Base-by-base conservation (phyloP, 2,888 invertebrate species). In the Dasypogon diadema region DNA sequence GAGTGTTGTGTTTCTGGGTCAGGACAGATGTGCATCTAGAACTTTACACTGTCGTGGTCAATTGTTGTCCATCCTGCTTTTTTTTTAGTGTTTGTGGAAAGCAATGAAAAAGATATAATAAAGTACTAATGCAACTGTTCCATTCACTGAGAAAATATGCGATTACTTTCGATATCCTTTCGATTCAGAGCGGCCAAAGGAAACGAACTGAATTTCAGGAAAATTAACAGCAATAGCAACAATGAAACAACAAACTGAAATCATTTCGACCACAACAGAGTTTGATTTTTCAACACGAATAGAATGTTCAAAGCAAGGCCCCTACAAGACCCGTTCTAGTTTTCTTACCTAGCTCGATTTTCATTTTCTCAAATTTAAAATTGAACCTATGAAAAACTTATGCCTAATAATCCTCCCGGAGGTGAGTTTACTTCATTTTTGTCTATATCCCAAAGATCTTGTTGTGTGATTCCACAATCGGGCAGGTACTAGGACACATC, bases 1-100 rank as follows among this genome's bases (percentile, higher is more conserved):
- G 65, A 65, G 22, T n/a, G n/a, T 65, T 21, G 42, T 37, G 42
- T 63, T 63, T 63, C 22, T 48, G 24, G 2, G 5, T 42, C 42
- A 42, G 12, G 42, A 42, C 12, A 10, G 42, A n/a, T 42, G 8
- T 42, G 42, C 12, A 6, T 1, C 2, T 42, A 42, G 8, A 6
- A 42, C 18, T n/a, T 51, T 21, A 16, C 18, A 51, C n/a, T 51
- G 1, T 51, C n/a, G 51, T 51, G 51, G 51, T 16, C 51, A 21
- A 21, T 51, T 30, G 30, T 8, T n/a, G n/a, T n/a, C n/a, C n/a
- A n/a, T n/a, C n/a, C n/a, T n/a, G n/a, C n/a, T n/a, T n/a, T n/a
- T n/a, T n/a, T n/a, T n/a, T n/a, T n/a, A n/a, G n/a, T n/a, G n/a
- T n/a, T n/a, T n/a, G n/a, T n/a, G n/a, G n/a, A n/a, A n/a, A n/a